Percentiles rank a stretch among this genome's conserved stretches.
Evolutionary conservation across 2,113 vertebrate species (phyloP).

Genomic region (Strigops habroptila): DNA sequence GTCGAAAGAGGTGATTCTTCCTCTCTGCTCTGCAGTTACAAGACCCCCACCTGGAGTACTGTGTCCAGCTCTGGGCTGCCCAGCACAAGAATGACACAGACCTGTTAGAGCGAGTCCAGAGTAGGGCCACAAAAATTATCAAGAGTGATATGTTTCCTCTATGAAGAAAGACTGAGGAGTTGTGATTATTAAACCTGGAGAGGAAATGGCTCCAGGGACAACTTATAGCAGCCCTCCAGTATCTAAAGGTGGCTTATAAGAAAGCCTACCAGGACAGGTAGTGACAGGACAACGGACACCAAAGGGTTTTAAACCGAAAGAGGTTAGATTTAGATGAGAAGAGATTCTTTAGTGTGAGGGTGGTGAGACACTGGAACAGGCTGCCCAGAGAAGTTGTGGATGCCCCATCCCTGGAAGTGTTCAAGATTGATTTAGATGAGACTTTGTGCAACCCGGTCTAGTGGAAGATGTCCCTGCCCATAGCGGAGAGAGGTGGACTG

Average conservation of each 20-base stretch:
- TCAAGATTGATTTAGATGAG: neutral
- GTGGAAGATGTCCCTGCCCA: neutral
- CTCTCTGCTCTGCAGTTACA: fast-evolving
- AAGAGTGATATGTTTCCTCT: neutral
- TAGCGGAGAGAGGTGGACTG: fast-evolving
- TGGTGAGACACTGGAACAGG: neutral
- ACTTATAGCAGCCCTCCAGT: neutral
- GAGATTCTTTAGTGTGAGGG: neutral
- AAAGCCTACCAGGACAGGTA: neutral
- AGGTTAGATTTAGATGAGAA: neutral
- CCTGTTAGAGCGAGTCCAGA: neutral
- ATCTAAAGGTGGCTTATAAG: neutral
- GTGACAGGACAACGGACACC: neutral
- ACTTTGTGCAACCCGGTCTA: neutral
- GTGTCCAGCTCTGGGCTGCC: fast-evolving
- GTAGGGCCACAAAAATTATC: neutral
- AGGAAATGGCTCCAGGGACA: neutral
- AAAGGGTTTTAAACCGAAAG: neutral
- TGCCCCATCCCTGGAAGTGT: neutral
- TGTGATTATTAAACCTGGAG: neutral
- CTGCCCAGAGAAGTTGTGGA: neutral
- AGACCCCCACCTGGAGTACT: neutral
- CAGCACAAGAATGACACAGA: neutral
- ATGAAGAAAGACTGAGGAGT: neutral
- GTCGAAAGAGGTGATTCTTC: neutral